These are phyloP conservation scores for Podabrus alpinus DNA, from an alignment of 2,888 invertebrate species.

Conservation along the genomic window DNA sequence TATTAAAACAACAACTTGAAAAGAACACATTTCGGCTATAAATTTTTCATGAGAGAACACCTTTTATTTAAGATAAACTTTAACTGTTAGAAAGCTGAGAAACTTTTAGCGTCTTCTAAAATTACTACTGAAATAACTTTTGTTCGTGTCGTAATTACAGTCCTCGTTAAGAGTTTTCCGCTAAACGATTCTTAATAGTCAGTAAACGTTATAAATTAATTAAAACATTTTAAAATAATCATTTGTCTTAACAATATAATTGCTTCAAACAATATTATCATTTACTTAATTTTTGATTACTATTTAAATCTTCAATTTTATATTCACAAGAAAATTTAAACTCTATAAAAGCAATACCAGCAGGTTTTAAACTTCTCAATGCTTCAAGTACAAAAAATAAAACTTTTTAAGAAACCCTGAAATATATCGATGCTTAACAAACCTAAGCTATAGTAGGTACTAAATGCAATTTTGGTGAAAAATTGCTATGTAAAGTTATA, in stretches of 20 bases:
- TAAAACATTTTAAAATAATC: conserved; percentile 38
- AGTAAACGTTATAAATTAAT: conserved; percentile 46
- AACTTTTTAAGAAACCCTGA: neutral
- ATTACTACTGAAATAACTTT: conserved; percentile 50
- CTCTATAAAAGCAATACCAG: neutral
- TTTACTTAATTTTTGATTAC: conserved; percentile 1
- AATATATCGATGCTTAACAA: neutral
- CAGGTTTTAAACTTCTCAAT: neutral
- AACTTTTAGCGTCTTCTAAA: conserved; percentile 49
- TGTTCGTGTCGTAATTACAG: conserved; percentile 48
- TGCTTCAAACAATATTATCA: conserved; percentile 20
- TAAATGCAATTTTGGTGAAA: neutral
- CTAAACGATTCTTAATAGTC: conserved; percentile 45
- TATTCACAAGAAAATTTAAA: neutral
- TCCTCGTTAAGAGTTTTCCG: conserved; percentile 45
- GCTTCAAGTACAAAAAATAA: neutral
- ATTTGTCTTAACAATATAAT: conserved; percentile 35
- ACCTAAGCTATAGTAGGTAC: neutral
- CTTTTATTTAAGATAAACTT: conserved; percentile 20
- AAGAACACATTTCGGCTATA: neutral
- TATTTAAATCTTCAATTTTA: neutral
- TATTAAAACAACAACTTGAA: neutral
- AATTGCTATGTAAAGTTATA: neutral
- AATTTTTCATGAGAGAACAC: conserved; percentile 2
- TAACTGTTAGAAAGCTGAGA: conserved; percentile 28